Percentiles rank a stretch among this genome's conserved stretches.
These are phyloP conservation scores for Bacillus rossius DNA, from an alignment of 1,140 invertebrate genomes.

Conservation along the genomic window DNA sequence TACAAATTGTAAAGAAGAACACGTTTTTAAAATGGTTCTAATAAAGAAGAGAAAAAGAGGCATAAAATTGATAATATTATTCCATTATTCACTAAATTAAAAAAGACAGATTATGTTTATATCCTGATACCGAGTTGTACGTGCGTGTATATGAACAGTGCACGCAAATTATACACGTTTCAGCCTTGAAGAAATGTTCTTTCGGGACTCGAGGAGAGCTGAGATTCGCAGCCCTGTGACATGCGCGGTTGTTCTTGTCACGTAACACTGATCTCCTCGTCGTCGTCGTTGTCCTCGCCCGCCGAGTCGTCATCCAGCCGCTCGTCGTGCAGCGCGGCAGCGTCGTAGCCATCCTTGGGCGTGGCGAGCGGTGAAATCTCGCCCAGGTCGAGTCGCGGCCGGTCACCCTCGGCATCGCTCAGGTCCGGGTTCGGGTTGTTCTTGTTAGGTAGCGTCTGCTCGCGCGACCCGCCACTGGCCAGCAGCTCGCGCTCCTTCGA, in stretches of 20 bases:
- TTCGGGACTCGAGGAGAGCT: too few species aligned
- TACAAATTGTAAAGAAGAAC: too few species aligned
- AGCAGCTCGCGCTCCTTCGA: conserved; percentile 94
- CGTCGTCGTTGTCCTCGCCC: conserved; percentile 64
- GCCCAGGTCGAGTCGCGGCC: conserved; percentile 54
- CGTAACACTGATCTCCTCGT: conserved; percentile 76
- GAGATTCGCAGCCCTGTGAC: too few species aligned
- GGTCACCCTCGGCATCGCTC: conserved; percentile 80
- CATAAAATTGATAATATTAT: too few species aligned
- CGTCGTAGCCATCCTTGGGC: conserved; percentile 24
- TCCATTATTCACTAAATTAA: too few species aligned
- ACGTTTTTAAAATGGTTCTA: too few species aligned
- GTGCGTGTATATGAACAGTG: too few species aligned
- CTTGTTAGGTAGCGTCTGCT: conserved; percentile 93
- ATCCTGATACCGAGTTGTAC: too few species aligned
- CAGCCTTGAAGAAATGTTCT: too few species aligned
- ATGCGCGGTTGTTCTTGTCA: conserved; percentile 46
- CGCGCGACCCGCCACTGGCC: conserved; percentile 84
- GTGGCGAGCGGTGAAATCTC: conserved; percentile 41
- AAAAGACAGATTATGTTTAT: too few species aligned
- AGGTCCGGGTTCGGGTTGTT: conserved; percentile 96
- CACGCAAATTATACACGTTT: too few species aligned
- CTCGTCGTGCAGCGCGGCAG: conserved; percentile 13
- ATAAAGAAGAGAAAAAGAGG: too few species aligned
- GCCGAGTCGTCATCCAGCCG: conserved; percentile 52